A percentile compares a stretch with the other conserved stretches of the same genome.
phyloP scores from a whole-genome alignment of 2,113 vertebrate genomes.

The Epinephelus fuscoguttatus region DNA sequence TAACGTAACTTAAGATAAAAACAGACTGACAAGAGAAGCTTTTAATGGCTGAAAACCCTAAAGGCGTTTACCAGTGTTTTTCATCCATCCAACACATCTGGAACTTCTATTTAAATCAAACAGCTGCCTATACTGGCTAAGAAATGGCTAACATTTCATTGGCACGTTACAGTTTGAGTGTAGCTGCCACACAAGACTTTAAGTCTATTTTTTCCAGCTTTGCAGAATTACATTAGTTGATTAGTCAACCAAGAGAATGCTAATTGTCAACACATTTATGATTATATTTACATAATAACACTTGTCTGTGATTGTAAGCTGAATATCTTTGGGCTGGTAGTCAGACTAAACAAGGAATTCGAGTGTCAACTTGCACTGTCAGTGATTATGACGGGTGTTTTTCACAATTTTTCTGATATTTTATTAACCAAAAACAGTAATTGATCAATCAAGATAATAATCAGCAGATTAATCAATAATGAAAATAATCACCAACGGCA shows the following conservation, averaged over 20 bases:
- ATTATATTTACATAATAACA: too few species aligned
- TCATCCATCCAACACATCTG: too few species aligned
- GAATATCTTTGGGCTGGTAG: not conserved
- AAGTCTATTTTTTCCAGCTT: not conserved
- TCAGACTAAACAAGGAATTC: not conserved
- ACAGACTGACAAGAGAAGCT: not conserved
- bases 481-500: not conserved
- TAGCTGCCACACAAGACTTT: too few species aligned
- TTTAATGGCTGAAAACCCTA: not conserved
- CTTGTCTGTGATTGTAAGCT: not conserved
- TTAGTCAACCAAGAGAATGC: not conserved
- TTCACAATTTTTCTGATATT: not conserved
- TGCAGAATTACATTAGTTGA: not conserved
- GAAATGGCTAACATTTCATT: not conserved
- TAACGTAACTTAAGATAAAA: too few species aligned
- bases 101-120: too few species aligned
- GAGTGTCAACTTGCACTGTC: not conserved
- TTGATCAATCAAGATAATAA: not conserved
- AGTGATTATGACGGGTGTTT: not conserved
- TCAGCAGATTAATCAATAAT: not conserved
- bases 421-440: not conserved
- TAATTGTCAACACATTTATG: not conserved
- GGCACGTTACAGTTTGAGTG: not conserved
- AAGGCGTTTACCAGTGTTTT: not conserved
- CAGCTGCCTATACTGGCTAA: too few species aligned